phyloP scores from a whole-genome alignment of 2,797 vertebrate genomes.

The Gallirallus australis region DNA sequence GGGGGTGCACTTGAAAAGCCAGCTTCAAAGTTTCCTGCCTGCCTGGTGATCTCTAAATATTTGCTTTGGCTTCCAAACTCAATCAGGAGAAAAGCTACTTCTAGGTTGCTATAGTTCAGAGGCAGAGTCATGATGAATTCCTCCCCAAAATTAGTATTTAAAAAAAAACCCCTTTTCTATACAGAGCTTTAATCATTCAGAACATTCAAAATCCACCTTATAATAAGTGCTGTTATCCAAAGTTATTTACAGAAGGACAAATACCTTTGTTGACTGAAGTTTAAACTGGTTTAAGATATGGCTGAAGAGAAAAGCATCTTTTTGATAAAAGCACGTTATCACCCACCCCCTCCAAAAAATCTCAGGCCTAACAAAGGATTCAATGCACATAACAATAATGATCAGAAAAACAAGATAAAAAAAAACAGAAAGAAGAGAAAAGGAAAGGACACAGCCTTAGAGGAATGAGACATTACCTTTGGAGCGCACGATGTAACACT shows the following conservation, averaged over 20 bases:
- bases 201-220: not conserved
- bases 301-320: constrained; percentile 48
- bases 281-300: constrained; percentile 24
- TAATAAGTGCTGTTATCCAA: not conserved
- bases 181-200: not conserved
- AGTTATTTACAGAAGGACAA: not conserved
- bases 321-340: constrained; percentile 3
- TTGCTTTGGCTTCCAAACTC: not conserved
- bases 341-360: constrained; percentile 46
- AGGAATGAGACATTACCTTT: constrained; percentile 99
- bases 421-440: constrained; percentile 62
- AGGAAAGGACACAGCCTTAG: constrained; percentile 91
- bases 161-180: not conserved
- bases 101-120: not conserved
- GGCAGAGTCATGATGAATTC: not conserved
- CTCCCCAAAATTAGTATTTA: not conserved
- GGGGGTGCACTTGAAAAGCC: not conserved
- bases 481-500: constrained; percentile 98
- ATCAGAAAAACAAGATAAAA: constrained; percentile 79
- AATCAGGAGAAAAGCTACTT: not conserved
- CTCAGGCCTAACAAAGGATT: constrained; percentile 80
- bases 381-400: constrained; percentile 81
- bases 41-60: not conserved
- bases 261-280: not conserved
- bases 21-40: not conserved